Conservation (phyloP, 2,113 vertebrate genomes). For the Aplodontia rufa region DNA sequence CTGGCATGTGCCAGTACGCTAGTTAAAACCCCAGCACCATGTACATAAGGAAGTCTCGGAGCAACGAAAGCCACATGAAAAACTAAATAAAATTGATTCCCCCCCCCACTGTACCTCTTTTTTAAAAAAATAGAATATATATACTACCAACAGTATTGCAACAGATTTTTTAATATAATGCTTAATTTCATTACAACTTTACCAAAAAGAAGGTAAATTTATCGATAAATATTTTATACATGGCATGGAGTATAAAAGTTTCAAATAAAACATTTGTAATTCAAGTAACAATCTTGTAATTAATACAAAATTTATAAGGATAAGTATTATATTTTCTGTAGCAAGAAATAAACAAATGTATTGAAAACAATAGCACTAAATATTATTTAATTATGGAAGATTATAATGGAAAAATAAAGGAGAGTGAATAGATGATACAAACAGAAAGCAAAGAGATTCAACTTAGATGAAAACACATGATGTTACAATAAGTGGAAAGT, state of each 20-base stretch:
- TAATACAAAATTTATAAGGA: neutral
- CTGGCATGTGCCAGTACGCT: too few relatives aligned
- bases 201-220: neutral
- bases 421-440: neutral
- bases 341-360: neutral
- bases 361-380: neutral
- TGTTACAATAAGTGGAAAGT: neutral
- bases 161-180: neutral
- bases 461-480: neutral
- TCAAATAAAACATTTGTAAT: neutral
- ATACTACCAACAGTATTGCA: neutral
- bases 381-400: too few relatives aligned
- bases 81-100: too few relatives aligned
- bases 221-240: neutral
- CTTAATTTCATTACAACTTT: neutral
- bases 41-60: too few relatives aligned
- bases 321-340: neutral
- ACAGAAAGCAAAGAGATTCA: neutral
- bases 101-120: too few relatives aligned
- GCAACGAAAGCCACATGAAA: too few relatives aligned
- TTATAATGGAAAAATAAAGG: too few relatives aligned
- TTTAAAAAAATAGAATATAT: too few relatives aligned
- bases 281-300: neutral
- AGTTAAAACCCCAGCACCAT: too few relatives aligned
- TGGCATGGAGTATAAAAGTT: neutral